Base-by-base conservation (phyloP, 1,140 invertebrate species). In the Diachasma alloeum region DNA sequence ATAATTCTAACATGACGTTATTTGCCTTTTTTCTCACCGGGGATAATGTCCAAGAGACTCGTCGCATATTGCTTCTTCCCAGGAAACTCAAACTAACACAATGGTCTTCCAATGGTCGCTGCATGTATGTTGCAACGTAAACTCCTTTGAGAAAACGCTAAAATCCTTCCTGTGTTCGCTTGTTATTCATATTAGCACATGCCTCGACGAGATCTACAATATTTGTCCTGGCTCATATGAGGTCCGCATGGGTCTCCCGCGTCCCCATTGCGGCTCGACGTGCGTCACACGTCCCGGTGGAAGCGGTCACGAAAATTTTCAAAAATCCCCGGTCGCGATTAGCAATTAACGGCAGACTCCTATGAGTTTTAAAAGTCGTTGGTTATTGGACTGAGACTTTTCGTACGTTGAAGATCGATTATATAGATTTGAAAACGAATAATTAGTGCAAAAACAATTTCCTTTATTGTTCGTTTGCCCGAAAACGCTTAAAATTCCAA, bases 181-280 rank as follows among this genome's bases (percentile, higher is more conserved):
- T 83, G 83, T 86, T 86, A 84, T 86, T 87, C 83, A 83, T 84
- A 85, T 87, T 87, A 87, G 85, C 86, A 86, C 83, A 83, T 78
- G 79, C 74, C 77, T 70, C 80, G 75, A 19, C 26, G 63, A 66
- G 59, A 81, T 83, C 83, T 82, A 80, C 81, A 86, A 86, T 85
- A 78, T 87, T 87, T 84, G 78, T 80, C 39, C 15, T 24, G 19
- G 24, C 59, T 15, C 15, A 22, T 76, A 75, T 78, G 70, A 53
- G 15, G 48, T 15, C 17, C 68, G 17, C 22, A 39, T 31, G 59
- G 78, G 74, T 76, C 71, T 53, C 15, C 48, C 10, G 3, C 44
- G 44, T 46, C 9, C 44, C n/a, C 44, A 31, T 31, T 31, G 31
- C 31, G 2, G 31, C 31, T 31, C 31, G n/a, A n/a, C n/a, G 6